These are phyloP conservation scores for Grus americana DNA, from an alignment of 2,113 vertebrate genomes.

Conservation along the genomic window DNA sequence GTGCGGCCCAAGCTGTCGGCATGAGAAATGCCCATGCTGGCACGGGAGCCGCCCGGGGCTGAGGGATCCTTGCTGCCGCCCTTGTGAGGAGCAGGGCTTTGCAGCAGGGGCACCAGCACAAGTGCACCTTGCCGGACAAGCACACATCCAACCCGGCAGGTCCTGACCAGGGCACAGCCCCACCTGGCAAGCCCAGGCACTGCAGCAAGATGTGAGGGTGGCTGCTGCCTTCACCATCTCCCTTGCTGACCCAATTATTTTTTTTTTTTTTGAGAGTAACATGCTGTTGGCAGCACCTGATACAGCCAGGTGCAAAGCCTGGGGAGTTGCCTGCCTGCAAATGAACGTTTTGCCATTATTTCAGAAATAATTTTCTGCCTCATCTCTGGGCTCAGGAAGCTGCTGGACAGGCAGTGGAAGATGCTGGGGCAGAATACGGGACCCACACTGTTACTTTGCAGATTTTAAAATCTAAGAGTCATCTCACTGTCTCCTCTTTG, in stretches of 20 bases:
- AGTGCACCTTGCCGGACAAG: not conserved
- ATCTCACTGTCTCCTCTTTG: not conserved
- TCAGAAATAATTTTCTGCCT: not conserved
- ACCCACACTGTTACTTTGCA: not conserved
- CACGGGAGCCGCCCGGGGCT: accelerated
- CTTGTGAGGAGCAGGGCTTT: not conserved
- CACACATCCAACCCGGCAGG: not conserved
- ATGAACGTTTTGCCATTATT: not conserved
- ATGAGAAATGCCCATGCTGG: accelerated
- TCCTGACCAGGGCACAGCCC: not conserved
- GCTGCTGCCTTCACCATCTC: not conserved
- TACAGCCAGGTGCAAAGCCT: not conserved
- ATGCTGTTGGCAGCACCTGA: not conserved
- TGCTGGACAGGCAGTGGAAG: not conserved
- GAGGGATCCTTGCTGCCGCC: accelerated
- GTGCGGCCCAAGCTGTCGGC: not conserved
- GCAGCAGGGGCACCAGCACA: not conserved
- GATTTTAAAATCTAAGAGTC: not conserved
- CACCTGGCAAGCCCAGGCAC: not conserved
- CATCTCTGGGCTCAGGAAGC: not conserved
- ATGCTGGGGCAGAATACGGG: not conserved
- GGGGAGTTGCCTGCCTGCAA: not conserved
- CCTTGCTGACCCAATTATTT: accelerated
- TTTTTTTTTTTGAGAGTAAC: not conserved
- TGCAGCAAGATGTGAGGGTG: not conserved